These are phyloP conservation scores for Hybognathus amarus DNA, from an alignment of 2,797 vertebrate genomes.

Conservation along the genomic window DNA sequence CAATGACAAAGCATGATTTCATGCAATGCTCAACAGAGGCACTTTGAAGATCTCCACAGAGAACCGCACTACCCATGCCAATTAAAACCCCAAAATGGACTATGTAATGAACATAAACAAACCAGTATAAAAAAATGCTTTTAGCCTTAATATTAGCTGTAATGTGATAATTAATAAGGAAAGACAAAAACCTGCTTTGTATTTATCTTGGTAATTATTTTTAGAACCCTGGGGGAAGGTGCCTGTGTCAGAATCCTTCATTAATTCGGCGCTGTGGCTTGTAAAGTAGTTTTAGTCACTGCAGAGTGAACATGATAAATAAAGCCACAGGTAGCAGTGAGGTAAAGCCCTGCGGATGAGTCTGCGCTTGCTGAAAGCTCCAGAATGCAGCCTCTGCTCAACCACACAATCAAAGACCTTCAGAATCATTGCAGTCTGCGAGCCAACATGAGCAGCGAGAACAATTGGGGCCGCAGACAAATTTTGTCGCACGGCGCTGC, in stretches of 20 bases:
- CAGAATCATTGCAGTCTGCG: conserved; percentile 20
- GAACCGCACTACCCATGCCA: conserved; percentile 40
- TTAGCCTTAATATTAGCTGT: conserved; percentile 55
- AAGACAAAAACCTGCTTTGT: conserved; percentile 47
- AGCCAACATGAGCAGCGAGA: conserved; percentile 10
- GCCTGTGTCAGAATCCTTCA: conserved; percentile 56
- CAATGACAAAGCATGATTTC: not conserved
- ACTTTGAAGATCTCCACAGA: conserved; percentile 46
- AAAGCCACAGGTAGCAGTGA: conserved; percentile 44
- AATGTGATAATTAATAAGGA: conserved; percentile 59
- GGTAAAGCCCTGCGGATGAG: conserved; percentile 44
- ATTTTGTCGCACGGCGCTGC: not conserved
- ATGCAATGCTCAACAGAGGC: not conserved
- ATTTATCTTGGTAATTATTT: conserved; percentile 61
- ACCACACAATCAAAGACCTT: conserved; percentile 38
- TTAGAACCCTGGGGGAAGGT: conserved; percentile 56
- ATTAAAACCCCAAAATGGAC: conserved; percentile 45
- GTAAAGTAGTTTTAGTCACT: conserved; percentile 48
- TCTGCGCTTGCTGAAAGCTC: conserved; percentile 15
- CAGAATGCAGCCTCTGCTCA: conserved; percentile 13
- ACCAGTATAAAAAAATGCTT: conserved; percentile 36
- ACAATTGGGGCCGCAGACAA: not conserved
- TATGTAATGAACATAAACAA: conserved; percentile 53
- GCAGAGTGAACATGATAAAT: conserved; percentile 46
- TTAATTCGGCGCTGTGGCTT: conserved; percentile 47